Evolutionary conservation across 2,797 vertebrate genomes (phyloP), one percentile per base, ranked within the genome.

Genomic region (Cirrhinus mrigala): DNA sequence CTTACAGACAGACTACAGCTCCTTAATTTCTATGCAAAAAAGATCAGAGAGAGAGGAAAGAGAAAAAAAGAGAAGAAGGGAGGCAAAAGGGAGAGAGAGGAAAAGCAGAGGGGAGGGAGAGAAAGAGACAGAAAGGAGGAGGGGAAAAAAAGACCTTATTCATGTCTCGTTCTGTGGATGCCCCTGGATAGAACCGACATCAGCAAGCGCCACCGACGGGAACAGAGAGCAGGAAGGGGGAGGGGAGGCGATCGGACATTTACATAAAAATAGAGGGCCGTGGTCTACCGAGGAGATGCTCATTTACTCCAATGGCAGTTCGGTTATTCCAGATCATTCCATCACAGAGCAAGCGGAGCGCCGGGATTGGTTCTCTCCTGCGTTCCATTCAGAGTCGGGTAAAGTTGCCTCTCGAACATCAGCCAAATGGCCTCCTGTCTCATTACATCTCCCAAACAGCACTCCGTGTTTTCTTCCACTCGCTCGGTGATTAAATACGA

Each of bases 231-330:
- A 88, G 81, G 81, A 29, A n/a, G 87, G 90, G 90, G 85, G 48
- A 74, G 46, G 1, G 62, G 81, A 62, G 82, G 18, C 18, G 16
- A 94, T 94, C 92, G 83, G n/a, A 46, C 62, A 94, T 95, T 94
- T 94, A 91, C 94, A 95, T 95, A 89, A 94, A 87, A 94, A 95
- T 94, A 89, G 88, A 88, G 86, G 81, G 84, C 87, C 90, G 81
- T 85, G 86, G 87, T 89, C 87, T 86, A 90, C 89, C 77, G 76
- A 83, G 77, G 83, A 87, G 89, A 79, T 86, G 85, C 84, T 87
- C 80, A 73, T 92, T 94, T 93, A 89, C 92, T 93, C 92, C 90
- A 91, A 79, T 88, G 62, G 79, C 89, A 80, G 83, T 85, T 87
- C 80, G 54, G 91, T 91, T 91, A 86, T 92, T 92, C 81, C 85